A percentile compares a stretch with the other conserved stretches of the same genome.
These are phyloP conservation scores for Bombylius major DNA, from an alignment of 2,888 invertebrate species.

Conservation along the genomic window DNA sequence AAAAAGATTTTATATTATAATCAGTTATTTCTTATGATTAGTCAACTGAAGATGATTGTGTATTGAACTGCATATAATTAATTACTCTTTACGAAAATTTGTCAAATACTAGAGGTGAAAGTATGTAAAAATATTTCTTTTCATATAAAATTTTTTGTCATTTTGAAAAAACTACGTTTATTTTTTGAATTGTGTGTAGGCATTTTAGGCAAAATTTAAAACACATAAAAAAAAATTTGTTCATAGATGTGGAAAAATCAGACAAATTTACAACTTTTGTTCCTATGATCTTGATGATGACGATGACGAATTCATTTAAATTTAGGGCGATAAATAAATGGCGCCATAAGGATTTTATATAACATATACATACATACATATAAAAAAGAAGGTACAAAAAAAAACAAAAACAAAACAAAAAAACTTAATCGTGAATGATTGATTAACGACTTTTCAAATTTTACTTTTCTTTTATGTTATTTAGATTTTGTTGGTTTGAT, in stretches of 20 bases:
- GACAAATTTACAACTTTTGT: background rate
- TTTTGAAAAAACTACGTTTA: no score
- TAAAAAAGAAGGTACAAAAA: background rate
- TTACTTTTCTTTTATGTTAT: background rate
- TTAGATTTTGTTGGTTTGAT: no score
- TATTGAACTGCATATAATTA: conserved; percentile 5
- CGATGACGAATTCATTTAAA: background rate
- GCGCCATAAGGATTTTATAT: background rate
- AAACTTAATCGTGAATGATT: background rate
- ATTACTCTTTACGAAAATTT: background rate
- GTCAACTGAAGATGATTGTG: conserved; percentile 3
- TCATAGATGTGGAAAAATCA: background rate
- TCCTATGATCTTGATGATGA: background rate
- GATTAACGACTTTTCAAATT: background rate
- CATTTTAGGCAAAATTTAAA: no score
- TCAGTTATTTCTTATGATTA: background rate
- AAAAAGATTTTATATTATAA: no score
- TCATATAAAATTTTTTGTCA: background rate
- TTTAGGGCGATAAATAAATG: background rate
- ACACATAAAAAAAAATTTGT: no score
- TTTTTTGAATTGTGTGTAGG: no score
- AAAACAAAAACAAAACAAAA: background rate
- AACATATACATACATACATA: no score
- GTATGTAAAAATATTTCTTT: background rate
- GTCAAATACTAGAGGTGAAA: conserved; percentile 4